Base-by-base conservation (phyloP, 2,797 vertebrate genomes). In the Siniperca obscura region DNA sequence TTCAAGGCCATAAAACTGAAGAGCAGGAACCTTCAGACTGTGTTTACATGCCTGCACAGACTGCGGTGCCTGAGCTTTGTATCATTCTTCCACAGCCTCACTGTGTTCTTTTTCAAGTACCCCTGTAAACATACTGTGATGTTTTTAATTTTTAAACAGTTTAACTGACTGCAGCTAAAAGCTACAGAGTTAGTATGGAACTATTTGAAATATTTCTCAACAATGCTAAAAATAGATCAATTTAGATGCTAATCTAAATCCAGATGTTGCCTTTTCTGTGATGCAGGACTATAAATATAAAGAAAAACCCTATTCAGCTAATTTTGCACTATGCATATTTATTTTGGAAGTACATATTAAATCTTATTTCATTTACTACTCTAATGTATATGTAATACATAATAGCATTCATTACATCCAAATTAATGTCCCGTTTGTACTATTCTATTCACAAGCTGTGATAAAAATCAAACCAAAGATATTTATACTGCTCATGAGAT, bases 371-470 rank as follows among this genome's bases (percentile, higher is more conserved):
- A 81, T 22, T 55, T 25, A 22, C 53, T 17, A 70, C 73, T 60
- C 11, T 81, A 90, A 90, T 87, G 25, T 53, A 6, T 50, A 50
- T 50, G 17, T 50, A 46, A 46, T 46, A 16, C 16, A 69, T 87
- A 89, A 87, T 81, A 55, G 60, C 67, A 76, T 85, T 82, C 64
- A 79, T 38, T 75, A n/a, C 48, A 40, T 70, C 55, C 46, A 84
- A 60, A 74, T 84, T 7, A 10, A 70, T 55, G 62, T 55, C 22
- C 3, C 16, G 74, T 74, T 82, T 84, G 13, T 48, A 46, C 57
- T 84, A 91, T 93, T 50, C 86, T 88, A 75, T 73, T 85, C 85
- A 91, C 91, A 84, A 90, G 67, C 89, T 87, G 84, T 85, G 83
- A 82, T 81, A 42, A 53, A 82, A 89, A 87, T 90, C 56, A 82